Evolutionary conservation across 2,113 vertebrate species (phyloP), one percentile per base, ranked within the genome.

Genomic region (Elaphurus davidianus): DNA sequence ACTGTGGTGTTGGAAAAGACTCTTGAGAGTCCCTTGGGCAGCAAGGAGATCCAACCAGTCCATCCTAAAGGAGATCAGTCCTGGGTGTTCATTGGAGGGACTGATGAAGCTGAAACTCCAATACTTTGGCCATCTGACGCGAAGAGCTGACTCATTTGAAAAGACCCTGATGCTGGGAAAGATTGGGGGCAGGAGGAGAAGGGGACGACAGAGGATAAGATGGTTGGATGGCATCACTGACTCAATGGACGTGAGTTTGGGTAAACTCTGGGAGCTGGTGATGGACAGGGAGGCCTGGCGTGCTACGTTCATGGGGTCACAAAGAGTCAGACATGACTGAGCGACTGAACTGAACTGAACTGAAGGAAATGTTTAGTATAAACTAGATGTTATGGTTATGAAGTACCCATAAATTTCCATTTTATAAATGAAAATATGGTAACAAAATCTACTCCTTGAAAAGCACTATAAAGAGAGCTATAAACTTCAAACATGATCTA

Each of bases 361-460:
- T 71, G 67, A 71, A 91, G 45, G 82, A 90, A 87, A 87, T 43
- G 30, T 62, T 84, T 82, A 64, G 3, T 74, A 67, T 62, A 88
- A 52, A 50, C 11, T 71, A 84, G 19, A 67, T 93, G 3, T 87
- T 94, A 87, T 47, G 87, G 27, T 59, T 9, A n/a, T 33, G 6
- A 94, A 91, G 36, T n/a, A 94, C 28, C 6, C 13, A 28, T 54
- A 21, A 90, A 57, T 82, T 89, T 90, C 21, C 13, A 96, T 50
- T 92, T 91, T 55, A 84, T 27, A 90, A 40, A 52, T 47, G 14
- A 92, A 84, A 97, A 27, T 52, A 92, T n/a, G 2, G 50, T 17
- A 96, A 85, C 86, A 86, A 97, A 96, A 55, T 28, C 15, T 60
- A 30, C 28, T 93, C 33, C 52, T 91, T 79, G 30, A 86, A 90